phyloP scores from a whole-genome alignment of 2,797 vertebrate genomes.

The Rhincodon typus region DNA sequence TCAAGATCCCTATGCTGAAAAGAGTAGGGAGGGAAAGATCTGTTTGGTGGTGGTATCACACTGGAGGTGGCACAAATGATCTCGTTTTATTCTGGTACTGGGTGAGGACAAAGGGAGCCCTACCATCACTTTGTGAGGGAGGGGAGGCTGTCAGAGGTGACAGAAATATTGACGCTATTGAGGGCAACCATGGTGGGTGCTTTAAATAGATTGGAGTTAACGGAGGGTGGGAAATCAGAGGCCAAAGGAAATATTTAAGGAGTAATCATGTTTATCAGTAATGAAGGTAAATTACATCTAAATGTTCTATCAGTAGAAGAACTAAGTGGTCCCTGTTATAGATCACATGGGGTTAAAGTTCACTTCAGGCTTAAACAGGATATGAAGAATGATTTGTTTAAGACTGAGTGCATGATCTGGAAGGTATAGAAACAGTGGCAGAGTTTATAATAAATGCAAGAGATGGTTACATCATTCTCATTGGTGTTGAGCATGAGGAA shows the following conservation, averaged over 20 bases:
- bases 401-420: neutral
- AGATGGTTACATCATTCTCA: neutral
- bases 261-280: neutral
- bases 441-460: neutral
- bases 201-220: neutral
- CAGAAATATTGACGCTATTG: too few species aligned
- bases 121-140: too few species aligned
- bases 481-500: neutral
- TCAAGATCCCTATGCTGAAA: too few species aligned
- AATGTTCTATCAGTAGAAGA: neutral
- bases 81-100: too few species aligned
- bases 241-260: neutral
- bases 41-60: too few species aligned
- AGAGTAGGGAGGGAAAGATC: too few species aligned
- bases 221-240: neutral
- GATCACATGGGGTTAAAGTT: neutral
- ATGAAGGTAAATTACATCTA: too few species aligned
- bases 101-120: too few species aligned
- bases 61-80: too few species aligned
- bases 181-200: too few species aligned
- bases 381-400: neutral
- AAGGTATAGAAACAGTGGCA: neutral
- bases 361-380: neutral
- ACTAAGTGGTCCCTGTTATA: too few species aligned
- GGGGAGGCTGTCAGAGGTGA: too few species aligned